These are phyloP conservation scores for Drosophila nebulosa DNA, from an alignment of 1,140 invertebrate genomes.

Conservation along the genomic window DNA sequence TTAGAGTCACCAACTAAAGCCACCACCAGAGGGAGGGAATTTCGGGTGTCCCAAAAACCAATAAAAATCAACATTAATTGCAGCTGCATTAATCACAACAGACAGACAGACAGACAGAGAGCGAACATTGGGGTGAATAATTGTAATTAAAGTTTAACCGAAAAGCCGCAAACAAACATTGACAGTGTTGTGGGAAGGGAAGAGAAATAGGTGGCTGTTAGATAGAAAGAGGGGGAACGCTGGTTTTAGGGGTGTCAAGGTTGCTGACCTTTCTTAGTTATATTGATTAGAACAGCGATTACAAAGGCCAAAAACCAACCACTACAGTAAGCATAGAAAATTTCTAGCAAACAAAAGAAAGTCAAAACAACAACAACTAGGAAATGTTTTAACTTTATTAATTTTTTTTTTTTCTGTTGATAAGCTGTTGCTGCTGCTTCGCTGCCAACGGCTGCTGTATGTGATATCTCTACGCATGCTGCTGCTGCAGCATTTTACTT, in stretches of 20 bases:
- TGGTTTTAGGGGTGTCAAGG: not conserved
- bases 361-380: not conserved
- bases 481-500: not conserved
- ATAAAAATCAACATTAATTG: not conserved
- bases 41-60: not conserved
- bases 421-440: not conserved
- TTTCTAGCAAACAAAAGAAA: not conserved
- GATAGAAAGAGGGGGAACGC: not conserved
- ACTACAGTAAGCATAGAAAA: too few species aligned
- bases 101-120: not conserved
- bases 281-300: not conserved
- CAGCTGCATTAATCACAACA: not conserved
- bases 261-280: not conserved
- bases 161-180: not conserved
- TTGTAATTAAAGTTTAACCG: not conserved
- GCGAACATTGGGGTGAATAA: not conserved
- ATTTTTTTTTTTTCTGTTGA: not conserved
- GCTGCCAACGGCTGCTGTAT: not conserved
- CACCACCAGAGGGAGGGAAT: too few species aligned
- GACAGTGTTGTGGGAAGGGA: not conserved
- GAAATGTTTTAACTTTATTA: not conserved
- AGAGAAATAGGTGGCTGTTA: not conserved
- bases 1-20: too few species aligned
- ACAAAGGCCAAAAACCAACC: not conserved
- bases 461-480: constrained; percentile 1